Percentiles rank a stretch among this genome's conserved stretches.
These are phyloP conservation scores for Phyllotreta striolata DNA, from an alignment of 2,888 invertebrate species.

Conservation along the genomic window DNA sequence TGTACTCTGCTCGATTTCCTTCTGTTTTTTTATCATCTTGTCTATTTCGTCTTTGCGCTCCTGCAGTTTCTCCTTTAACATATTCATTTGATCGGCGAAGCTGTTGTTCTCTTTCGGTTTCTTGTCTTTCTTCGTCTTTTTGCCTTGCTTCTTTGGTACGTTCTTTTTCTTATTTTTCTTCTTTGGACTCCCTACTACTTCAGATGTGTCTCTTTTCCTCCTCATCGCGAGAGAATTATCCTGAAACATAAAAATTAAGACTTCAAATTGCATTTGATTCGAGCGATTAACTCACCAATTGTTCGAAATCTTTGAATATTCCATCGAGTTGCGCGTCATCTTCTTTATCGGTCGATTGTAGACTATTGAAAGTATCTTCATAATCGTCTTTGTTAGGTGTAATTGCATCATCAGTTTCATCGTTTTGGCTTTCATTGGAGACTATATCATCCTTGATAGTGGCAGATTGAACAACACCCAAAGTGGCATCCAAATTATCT, in stretches of 20 bases:
- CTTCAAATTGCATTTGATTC: background rate
- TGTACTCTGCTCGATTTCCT: slow-evolving; percentile 2
- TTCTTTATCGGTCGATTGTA: too few relatives aligned
- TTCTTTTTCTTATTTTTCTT: background rate
- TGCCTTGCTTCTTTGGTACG: background rate
- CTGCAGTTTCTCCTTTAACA: slow-evolving; percentile 18
- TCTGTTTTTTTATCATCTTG: slow-evolving; percentile 20
- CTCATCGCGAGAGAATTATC: background rate
- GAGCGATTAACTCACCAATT: background rate
- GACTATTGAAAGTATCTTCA: too few relatives aligned
- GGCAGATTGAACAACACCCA: too few relatives aligned
- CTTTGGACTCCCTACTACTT: background rate
- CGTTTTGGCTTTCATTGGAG: too few relatives aligned
- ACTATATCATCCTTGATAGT: too few relatives aligned
- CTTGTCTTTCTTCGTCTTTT: slow-evolving; percentile 1
- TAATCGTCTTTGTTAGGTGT: too few relatives aligned
- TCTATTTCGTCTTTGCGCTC: slow-evolving; percentile 25
- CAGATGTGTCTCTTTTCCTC: background rate
- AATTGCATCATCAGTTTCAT: too few relatives aligned
- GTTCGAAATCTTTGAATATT: too few relatives aligned
- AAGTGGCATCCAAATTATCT: too few relatives aligned
- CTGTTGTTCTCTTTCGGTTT: slow-evolving; percentile 11
- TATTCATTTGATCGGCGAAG: slow-evolving; percentile 15
- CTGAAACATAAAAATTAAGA: slow-evolving; percentile 5
- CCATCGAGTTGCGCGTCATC: too few relatives aligned